These are phyloP conservation scores for Lathamus discolor DNA, from an alignment of 2,113 vertebrate species.

Conservation along the genomic window DNA sequence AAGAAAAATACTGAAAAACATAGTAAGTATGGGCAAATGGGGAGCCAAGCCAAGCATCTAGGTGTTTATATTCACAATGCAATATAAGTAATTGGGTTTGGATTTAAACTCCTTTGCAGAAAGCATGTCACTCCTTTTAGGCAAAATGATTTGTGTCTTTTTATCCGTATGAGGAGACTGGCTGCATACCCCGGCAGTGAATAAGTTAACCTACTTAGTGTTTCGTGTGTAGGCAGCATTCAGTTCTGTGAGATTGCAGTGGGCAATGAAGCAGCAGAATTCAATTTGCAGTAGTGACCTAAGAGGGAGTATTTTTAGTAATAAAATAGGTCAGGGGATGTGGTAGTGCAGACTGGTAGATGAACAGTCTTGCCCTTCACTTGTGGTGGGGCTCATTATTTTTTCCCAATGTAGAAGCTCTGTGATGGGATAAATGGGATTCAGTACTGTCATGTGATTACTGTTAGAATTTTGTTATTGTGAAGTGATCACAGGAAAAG, in stretches of 20 bases:
- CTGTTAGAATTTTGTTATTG: background rate
- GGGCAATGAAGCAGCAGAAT: slow-evolving; percentile 85
- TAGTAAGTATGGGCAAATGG: background rate
- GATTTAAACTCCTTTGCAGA: background rate
- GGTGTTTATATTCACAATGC: background rate
- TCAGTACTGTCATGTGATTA: background rate
- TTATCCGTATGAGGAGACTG: background rate
- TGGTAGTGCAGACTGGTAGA: slow-evolving; percentile 64
- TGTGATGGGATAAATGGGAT: slow-evolving; percentile 24
- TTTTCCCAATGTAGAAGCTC: background rate
- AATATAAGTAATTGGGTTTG: background rate
- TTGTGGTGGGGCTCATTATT: slow-evolving; percentile 51
- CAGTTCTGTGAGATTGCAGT: slow-evolving; percentile 65
- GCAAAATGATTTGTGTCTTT: background rate
- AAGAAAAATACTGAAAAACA: background rate
- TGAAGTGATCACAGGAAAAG: background rate
- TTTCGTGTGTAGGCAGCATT: slow-evolving; percentile 59
- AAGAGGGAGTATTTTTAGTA: slow-evolving; percentile 91
- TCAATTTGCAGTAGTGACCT: slow-evolving; percentile 84
- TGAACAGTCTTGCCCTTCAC: slow-evolving; percentile 58
- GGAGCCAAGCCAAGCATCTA: background rate
- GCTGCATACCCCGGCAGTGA: slow-evolving; percentile 2
- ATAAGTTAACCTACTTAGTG: slow-evolving; percentile 60
- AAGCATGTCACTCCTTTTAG: background rate
- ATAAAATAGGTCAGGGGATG: slow-evolving; percentile 91